phyloP scores from a whole-genome alignment of 2,113 vertebrate genomes.

The Rhagologus leucostigma region DNA sequence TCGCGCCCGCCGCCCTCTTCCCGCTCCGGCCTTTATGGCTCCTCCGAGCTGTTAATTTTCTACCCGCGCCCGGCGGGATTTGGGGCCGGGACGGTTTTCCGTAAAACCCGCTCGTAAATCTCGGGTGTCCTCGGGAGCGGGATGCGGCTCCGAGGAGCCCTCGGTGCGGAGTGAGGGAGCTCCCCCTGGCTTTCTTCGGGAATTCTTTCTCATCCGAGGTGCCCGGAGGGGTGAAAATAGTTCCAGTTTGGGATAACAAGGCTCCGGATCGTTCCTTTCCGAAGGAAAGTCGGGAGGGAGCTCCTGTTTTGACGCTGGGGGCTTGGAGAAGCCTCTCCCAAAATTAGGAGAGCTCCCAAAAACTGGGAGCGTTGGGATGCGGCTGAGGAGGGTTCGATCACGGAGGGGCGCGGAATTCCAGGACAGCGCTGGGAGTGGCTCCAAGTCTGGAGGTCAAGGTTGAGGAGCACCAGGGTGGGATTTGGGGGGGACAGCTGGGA shows the following conservation, averaged over 20 bases:
- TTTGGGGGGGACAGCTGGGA: rapidly evolving
- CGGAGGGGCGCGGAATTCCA: background rate
- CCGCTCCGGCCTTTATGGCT: background rate
- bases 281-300: background rate
- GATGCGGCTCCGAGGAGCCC: background rate
- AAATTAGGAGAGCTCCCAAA: rapidly evolving
- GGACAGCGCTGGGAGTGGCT: background rate
- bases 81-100: background rate
- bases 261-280: background rate
- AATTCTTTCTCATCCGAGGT: rapidly evolving
- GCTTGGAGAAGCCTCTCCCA: background rate
- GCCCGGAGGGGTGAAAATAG: too few species aligned
- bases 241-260: background rate
- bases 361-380: rapidly evolving
- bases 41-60: background rate
- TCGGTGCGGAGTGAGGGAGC: background rate
- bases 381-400: background rate
- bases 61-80: background rate
- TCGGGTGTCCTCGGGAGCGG: background rate
- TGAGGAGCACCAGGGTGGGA: background rate
- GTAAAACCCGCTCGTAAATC: background rate
- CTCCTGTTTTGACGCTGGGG: background rate
- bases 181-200: background rate
- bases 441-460: background rate
- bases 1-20: background rate